Conservation (phyloP, 1,140 invertebrate species). For the Musca vetustissima region DNA sequence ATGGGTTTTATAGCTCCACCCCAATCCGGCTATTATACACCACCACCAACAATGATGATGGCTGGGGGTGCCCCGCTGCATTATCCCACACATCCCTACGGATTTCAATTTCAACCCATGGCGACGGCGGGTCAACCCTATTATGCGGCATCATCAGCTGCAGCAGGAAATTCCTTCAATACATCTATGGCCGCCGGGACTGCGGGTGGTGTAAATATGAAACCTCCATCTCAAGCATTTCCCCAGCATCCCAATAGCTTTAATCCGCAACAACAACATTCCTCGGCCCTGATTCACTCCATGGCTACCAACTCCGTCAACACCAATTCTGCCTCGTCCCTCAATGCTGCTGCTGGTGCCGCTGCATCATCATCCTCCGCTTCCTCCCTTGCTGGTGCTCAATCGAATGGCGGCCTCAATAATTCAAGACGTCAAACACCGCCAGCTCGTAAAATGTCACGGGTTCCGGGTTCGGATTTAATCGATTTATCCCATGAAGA, state of each 20-base stretch:
- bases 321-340: too few relatives aligned
- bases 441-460: slow-evolving; percentile 17
- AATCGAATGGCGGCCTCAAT: slow-evolving; percentile 5
- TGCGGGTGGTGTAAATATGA: not conserved
- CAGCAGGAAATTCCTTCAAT: not conserved
- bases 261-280: not conserved
- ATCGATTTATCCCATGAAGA: slow-evolving; percentile 24
- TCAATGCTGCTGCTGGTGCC: not conserved
- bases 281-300: not conserved
- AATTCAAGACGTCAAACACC: slow-evolving; percentile 22
- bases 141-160: slow-evolving; percentile 18
- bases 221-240: not conserved
- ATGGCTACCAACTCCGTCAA: too few relatives aligned
- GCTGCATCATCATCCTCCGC: too few relatives aligned
- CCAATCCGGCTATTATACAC: slow-evolving; percentile 35
- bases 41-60: slow-evolving; percentile 35
- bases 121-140: not conserved
- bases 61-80: slow-evolving; percentile 35
- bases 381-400: not conserved
- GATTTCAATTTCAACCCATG: slow-evolving; percentile 25
- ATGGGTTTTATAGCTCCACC: slow-evolving; percentile 31
- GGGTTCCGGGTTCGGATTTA: slow-evolving; percentile 15
- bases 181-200: not conserved
- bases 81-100: slow-evolving; percentile 35
- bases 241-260: not conserved